Evolutionary conservation across 2,113 vertebrate genomes (phyloP).

Genomic region (Capreolus pygargus): DNA sequence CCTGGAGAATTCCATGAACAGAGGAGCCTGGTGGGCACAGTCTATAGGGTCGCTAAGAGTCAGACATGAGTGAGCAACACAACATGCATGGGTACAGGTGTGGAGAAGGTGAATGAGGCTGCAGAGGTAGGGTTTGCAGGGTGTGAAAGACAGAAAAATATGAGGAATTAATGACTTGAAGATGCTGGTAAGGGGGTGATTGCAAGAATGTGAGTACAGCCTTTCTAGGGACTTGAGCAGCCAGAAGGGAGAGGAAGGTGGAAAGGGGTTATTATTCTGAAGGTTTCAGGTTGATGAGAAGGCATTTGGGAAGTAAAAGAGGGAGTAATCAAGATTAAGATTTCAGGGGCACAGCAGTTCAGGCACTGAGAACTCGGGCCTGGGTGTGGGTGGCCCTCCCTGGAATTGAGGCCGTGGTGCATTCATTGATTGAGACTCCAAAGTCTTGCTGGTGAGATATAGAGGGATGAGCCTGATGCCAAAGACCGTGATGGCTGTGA

Average conservation of each 20-base stretch:
- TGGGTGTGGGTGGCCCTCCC: neutral
- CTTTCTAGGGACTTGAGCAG: neutral
- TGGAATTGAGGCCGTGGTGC: neutral
- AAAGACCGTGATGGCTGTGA: neutral
- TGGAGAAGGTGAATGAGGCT: neutral
- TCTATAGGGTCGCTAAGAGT: neutral
- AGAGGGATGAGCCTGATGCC: neutral
- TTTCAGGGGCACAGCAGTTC: neutral
- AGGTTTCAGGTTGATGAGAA: neutral
- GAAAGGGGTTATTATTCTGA: neutral
- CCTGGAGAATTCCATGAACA: neutral
- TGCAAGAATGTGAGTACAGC: neutral
- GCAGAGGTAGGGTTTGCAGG: neutral
- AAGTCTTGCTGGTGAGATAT: neutral
- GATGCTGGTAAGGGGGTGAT: neutral
- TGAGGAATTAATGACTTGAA: neutral
- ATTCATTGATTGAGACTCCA: neutral
- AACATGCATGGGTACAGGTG: fast-evolving
- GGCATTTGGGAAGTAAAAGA: neutral
- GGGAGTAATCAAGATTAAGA: neutral
- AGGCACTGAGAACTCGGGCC: neutral
- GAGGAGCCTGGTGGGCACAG: neutral
- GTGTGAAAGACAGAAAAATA: neutral
- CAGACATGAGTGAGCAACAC: neutral
- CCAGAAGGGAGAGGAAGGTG: neutral